phyloP scores from a whole-genome alignment of 2,113 vertebrate species.

The Oophaga pumilio region DNA sequence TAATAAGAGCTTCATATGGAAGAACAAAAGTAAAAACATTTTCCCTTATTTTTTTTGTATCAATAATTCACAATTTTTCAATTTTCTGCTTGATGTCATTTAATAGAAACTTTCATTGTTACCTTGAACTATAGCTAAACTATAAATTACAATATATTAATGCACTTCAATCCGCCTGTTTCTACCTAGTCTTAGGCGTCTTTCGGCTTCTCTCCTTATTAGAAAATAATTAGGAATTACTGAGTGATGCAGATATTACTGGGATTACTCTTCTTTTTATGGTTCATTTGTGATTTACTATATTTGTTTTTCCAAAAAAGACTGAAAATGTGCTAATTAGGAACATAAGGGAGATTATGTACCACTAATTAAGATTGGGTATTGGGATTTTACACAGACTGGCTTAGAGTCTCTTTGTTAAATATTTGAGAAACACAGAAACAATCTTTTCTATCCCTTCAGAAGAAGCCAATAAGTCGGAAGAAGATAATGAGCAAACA shows the following conservation, averaged over 20 bases:
- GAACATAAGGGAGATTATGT: neutral
- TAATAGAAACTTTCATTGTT: too few relatives aligned
- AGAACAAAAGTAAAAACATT: too few relatives aligned
- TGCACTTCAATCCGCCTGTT: neutral
- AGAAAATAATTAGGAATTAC: neutral
- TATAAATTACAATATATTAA: neutral
- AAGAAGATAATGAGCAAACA: neutral
- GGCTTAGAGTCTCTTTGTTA: neutral
- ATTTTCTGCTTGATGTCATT: too few relatives aligned
- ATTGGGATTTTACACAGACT: neutral
- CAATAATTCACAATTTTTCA: too few relatives aligned
- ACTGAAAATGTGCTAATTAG: neutral
- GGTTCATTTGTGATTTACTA: neutral
- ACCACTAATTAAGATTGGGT: conserved; percentile 4
- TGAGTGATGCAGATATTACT: neutral
- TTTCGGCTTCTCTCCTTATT: neutral
- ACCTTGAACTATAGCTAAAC: too few relatives aligned
- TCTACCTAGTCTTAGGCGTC: neutral
- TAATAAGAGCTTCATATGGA: too few relatives aligned
- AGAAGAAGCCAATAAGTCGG: neutral
- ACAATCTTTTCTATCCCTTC: neutral
- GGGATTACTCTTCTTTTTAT: neutral
- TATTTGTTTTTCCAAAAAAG: neutral
- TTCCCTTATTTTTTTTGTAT: too few relatives aligned
- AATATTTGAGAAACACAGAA: neutral